phyloP scores from a whole-genome alignment of 2,113 vertebrate species.

The Pipa parva region DNA sequence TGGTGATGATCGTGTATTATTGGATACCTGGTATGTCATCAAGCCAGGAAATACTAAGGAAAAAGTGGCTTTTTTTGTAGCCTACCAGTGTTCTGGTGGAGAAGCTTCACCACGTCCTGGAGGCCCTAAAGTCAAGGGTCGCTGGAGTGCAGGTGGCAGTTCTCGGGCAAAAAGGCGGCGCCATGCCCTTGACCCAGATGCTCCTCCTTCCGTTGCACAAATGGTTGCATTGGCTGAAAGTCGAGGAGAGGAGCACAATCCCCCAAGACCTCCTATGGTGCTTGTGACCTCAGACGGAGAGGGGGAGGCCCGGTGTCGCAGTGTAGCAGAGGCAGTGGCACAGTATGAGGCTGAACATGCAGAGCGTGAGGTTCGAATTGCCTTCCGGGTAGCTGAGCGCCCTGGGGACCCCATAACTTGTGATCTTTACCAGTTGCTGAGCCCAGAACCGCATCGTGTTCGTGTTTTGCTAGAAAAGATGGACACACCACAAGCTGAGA shows the following conservation, averaged over 20 bases:
- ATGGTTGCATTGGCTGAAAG: conserved; percentile 92
- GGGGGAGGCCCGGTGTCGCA: conserved; percentile 52
- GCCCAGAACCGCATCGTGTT: conserved; percentile 69
- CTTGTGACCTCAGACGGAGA: conserved; percentile 63
- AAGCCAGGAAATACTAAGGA: conserved; percentile 96
- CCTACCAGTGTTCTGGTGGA: conserved; percentile 80
- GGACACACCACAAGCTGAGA: conserved; percentile 49
- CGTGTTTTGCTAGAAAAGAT: accelerated
- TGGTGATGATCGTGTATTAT: conserved; percentile 83
- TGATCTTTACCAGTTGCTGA: conserved; percentile 89
- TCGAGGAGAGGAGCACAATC: conserved; percentile 55
- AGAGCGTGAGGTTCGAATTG: conserved; percentile 80
- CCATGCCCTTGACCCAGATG: conserved; percentile 74
- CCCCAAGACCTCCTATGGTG: conserved; percentile 55
- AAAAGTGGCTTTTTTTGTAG: conserved; percentile 94
- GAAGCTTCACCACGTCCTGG: conserved; percentile 63
- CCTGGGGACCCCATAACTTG: conserved; percentile 94
- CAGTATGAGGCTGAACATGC: conserved; percentile 79
- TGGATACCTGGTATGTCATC: conserved; percentile 96
- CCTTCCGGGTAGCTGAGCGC: conserved; percentile 84
- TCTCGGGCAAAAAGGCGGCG: conserved; percentile 85
- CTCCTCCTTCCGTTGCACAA: conserved; percentile 85
- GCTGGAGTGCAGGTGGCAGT: conserved; percentile 87
- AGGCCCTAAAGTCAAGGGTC: conserved; percentile 89
- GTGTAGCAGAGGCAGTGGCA: conserved; percentile 85